Conservation (phyloP, 2,888 invertebrate genomes). For the Dioctria linearis region DNA sequence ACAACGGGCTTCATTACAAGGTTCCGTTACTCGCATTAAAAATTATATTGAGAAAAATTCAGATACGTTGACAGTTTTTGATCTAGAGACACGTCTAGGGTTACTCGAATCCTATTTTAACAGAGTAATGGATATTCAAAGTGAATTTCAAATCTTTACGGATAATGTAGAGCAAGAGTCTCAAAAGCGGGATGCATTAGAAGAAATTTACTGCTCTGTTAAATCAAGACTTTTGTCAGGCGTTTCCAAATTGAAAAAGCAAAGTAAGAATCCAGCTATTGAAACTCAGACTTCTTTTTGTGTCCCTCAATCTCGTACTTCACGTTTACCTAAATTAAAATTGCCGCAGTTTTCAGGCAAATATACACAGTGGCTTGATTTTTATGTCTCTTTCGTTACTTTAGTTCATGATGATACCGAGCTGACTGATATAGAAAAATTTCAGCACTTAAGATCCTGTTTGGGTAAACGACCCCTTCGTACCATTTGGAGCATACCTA, state of each 20-base stretch:
- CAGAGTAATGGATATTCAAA: background rate
- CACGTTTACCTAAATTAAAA: constrained; percentile 34
- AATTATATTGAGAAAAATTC: background rate
- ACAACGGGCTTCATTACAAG: background rate
- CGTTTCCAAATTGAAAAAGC: background rate
- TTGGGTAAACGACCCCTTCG: constrained; percentile 12
- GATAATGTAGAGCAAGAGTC: background rate
- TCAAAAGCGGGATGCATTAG: background rate
- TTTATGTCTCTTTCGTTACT: constrained; percentile 33
- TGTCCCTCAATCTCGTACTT: background rate
- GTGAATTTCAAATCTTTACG: background rate
- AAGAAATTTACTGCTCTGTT: background rate
- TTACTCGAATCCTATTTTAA: background rate
- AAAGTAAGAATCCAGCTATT: background rate
- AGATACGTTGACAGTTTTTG: background rate
- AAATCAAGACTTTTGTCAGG: background rate
- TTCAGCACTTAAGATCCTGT: constrained; percentile 49
- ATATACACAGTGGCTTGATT: constrained; percentile 48
- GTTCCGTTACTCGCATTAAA: background rate
- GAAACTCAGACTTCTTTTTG: background rate
- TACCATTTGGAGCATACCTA: no score
- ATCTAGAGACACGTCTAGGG: background rate
- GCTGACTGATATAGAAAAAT: constrained; percentile 40
- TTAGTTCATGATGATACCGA: constrained; percentile 29
- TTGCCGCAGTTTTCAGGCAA: constrained; percentile 36